These are phyloP conservation scores for Laterallus jamaicensis DNA, from an alignment of 2,113 vertebrate species.

Conservation along the genomic window DNA sequence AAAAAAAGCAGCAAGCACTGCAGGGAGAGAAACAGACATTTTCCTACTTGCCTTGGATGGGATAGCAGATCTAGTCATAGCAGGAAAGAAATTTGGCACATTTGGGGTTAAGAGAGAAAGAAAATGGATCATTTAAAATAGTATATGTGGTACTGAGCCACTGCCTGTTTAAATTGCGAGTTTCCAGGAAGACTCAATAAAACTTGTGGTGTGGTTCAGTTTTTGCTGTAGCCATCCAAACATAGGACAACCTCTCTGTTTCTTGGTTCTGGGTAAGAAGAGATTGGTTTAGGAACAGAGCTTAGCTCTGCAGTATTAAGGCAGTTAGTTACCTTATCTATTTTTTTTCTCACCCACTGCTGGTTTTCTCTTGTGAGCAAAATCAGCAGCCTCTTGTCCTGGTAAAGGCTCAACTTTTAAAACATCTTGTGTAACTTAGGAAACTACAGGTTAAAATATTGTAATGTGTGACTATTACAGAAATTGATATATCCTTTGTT, in stretches of 20 bases:
- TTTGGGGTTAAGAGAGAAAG: neutral
- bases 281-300: neutral
- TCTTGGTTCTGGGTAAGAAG: neutral
- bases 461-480: neutral
- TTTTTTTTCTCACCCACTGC: neutral
- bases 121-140: neutral
- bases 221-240: neutral
- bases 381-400: neutral
- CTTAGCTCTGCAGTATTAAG: neutral
- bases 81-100: neutral
- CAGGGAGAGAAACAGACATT: neutral
- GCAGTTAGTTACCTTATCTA: neutral
- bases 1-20: neutral
- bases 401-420: neutral
- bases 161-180: neutral
- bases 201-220: neutral
- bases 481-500: neutral
- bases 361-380: neutral
- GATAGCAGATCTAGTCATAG: neutral
- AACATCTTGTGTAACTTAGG: neutral
- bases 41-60: neutral
- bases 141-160: neutral
- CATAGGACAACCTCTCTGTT: neutral
- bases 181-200: neutral
- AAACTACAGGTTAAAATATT: neutral